Conservation (phyloP, 2,797 vertebrate genomes). For the Enteromius thamalakanensis region DNA sequence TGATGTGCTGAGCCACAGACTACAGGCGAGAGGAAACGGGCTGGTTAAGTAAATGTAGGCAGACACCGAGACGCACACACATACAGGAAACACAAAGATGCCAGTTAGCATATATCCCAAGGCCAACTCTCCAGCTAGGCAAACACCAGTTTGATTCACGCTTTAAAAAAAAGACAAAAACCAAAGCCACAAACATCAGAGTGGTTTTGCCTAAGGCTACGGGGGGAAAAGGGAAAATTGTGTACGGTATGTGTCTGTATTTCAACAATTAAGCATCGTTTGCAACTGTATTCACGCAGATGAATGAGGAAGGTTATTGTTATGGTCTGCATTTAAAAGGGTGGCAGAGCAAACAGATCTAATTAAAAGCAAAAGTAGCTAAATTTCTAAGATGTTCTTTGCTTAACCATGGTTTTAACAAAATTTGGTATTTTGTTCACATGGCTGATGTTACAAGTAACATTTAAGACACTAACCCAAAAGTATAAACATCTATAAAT, state of each 20-base stretch:
- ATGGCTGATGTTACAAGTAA: neutral
- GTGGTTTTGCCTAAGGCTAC: neutral
- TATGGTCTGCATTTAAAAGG: constrained; percentile 16
- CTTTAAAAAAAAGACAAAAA: constrained; percentile 2
- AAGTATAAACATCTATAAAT: too few relatives aligned
- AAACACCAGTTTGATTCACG: constrained; percentile 19
- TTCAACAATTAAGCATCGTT: constrained; percentile 4
- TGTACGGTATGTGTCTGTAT: neutral
- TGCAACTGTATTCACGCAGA: neutral
- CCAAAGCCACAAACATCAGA: neutral
- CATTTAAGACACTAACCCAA: neutral
- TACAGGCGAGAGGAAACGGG: constrained; percentile 58
- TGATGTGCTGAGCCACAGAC: constrained; percentile 71
- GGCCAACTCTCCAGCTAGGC: constrained; percentile 33
- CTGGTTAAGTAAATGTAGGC: constrained; percentile 58
- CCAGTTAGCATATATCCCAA: constrained; percentile 21
- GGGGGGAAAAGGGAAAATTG: neutral
- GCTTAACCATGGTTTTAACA: neutral
- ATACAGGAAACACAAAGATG: constrained; percentile 37
- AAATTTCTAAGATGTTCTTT: neutral
- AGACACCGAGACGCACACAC: constrained; percentile 55
- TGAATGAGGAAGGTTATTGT: neutral
- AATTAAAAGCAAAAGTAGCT: neutral
- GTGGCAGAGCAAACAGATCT: neutral
- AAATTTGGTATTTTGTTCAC: neutral